Base-by-base conservation (phyloP, 2,113 vertebrate species). In the Hyperoodon ampullatus region DNA sequence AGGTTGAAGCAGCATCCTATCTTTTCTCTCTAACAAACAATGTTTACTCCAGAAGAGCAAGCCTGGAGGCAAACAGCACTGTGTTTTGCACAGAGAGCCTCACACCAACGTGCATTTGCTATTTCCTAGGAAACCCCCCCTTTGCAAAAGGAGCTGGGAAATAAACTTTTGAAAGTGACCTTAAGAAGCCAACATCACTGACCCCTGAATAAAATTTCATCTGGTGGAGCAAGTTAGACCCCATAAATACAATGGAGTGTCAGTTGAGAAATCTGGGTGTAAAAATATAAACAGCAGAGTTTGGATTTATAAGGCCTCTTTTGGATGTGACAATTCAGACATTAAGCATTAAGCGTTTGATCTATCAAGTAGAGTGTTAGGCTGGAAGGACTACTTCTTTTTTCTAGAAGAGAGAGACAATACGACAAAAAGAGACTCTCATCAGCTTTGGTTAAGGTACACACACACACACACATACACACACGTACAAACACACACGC, bases 31-130 rank as follows among this genome's bases (percentile, higher is more conserved):
- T 94, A 93, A 95, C 95, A 58, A 94, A 81, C 68, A 95, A 90
- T 72, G 42, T 94, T 98, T 94, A 55, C 96, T 97, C 96, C 80
- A 88, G 85, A 93, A 81, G 11, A 39, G 50, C 85, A 44, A 80
- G 47, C 83, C 90, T 96, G 12, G 60, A 97, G 80, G 97, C 83
- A 95, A 96, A 92, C 55, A 96, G 50, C 35, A 55, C 68, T 2
- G 72, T 87, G n/a, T 21, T 97, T 94, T 63, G 72, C 70, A 83
- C 84, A 95, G 39, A n/a, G 53, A 44, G 6, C 78, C 82, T 30
- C 68, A 66, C 6, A 75, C 94, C 81, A 55, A 0, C 35, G 24
- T 28, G 87, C 66, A 12, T 83, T 91, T 58, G 19, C 28, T 61
- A 84, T 83, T 97, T 93, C 90, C 84, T 13, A 71, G 90, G 78